phyloP scores from a whole-genome alignment of 2,113 vertebrate genomes.

The Tychaedon coryphoeus region DNA sequence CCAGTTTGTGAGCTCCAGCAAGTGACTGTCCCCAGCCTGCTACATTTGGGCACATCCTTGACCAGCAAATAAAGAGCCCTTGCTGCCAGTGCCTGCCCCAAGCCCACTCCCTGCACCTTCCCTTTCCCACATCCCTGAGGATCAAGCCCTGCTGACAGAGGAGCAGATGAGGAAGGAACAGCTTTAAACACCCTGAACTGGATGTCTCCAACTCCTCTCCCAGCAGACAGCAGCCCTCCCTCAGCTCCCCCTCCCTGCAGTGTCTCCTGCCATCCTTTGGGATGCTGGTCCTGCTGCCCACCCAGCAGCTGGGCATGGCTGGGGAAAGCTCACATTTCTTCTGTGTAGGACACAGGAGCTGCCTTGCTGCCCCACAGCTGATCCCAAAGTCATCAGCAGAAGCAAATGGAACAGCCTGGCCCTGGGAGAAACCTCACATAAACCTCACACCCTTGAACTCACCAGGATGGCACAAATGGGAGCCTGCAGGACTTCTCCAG shows the following conservation, averaged over 20 bases:
- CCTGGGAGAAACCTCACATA: not conserved
- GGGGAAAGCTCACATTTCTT: accelerated
- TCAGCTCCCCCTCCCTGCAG: not conserved
- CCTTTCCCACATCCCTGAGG: not conserved
- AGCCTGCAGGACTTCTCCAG: not conserved
- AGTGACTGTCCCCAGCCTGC: accelerated
- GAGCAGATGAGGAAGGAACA: not conserved
- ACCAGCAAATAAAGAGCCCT: not conserved
- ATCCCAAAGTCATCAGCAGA: not conserved
- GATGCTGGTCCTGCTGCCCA: not conserved
- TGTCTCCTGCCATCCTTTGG: not conserved
- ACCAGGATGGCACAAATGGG: not conserved
- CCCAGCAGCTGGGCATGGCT: not conserved
- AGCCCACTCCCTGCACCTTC: not conserved
- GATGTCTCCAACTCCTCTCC: not conserved
- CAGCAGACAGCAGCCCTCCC: not conserved
- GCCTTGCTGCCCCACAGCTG: accelerated
- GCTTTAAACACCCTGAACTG: not conserved
- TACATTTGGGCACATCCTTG: not conserved
- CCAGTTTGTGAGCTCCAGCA: not conserved
- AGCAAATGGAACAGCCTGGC: not conserved
- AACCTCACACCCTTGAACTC: not conserved
- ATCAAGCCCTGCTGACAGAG: not conserved
- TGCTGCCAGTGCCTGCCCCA: not conserved
- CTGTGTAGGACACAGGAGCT: not conserved